Evolutionary conservation across 2,888 invertebrate genomes (phyloP), one percentile per base, ranked within the genome.

Genomic region (Drosophila meridiana): DNA sequence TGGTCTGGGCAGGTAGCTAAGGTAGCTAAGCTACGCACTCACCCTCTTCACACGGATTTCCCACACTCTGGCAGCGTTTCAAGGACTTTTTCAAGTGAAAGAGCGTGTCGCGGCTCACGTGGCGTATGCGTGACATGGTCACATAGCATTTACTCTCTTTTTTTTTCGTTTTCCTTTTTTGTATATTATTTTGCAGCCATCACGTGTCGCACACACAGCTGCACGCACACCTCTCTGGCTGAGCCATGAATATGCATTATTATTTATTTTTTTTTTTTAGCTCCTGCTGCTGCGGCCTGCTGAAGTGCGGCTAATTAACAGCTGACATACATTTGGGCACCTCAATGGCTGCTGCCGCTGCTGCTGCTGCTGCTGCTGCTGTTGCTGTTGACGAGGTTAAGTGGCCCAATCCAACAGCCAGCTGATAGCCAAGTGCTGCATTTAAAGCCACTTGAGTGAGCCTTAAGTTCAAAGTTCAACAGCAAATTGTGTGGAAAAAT

Each of bases 241-340:
- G 60, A 62, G 69, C 73, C 79, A 82, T 82, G 82, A 81, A 82
- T 82, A 82, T 82, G 82, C 84, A 83, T 83, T 83, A 83, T 81
- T 73, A 81, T 82, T 34, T 45, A 26, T 78, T 69, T 67, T 63
- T 69, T 67, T 63, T 20, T 34, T 69, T 56, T 56, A 38, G 13
- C 36, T 36, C 6, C 28, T 58, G 43, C n/a, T 62, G 36, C 32
- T 56, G 58, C 30, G 48, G 36, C 40, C 67, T 67, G 69, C 70
- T 55, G 82, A 73, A 73, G 63, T 74, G 74, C 73, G 57, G 73
- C 84, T 82, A 82, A 82, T 82, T 82, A 83, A 79, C 82, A 82
- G 82, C 70, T 82, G 82, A 83, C 84, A 82, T 71, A 82, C 82
- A 82, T 82, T 83, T 63, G 68, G 68, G 57, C 71, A 78, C 67